Percentiles rank a stretch among this genome's conserved stretches.
phyloP scores from a whole-genome alignment of 2,797 vertebrate species.

The Nothura maculosa region DNA sequence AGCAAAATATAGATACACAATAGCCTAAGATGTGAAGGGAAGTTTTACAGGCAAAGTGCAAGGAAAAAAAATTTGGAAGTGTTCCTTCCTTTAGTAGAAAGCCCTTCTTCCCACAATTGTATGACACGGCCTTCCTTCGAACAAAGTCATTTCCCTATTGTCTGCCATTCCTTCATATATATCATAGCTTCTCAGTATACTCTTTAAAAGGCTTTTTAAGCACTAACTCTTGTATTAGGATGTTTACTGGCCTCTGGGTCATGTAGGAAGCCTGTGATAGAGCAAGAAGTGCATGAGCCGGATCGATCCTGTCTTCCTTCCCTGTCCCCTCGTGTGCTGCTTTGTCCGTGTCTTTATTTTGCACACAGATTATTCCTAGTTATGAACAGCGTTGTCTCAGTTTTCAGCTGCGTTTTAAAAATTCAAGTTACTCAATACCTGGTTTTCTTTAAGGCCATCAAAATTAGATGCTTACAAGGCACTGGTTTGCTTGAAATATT shows the following conservation, averaged over 20 bases:
- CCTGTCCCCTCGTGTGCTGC: accelerated
- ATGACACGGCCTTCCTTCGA: conserved; percentile 14
- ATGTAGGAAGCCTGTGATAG: not conserved
- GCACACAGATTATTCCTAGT: not conserved
- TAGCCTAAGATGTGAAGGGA: conserved; percentile 38
- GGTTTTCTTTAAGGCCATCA: not conserved
- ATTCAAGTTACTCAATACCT: not conserved
- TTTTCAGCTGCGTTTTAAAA: not conserved
- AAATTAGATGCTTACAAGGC: not conserved
- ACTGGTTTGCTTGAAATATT: not conserved
- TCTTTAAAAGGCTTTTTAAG: not conserved
- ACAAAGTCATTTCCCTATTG: conserved; percentile 19
- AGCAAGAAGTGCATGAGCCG: not conserved
- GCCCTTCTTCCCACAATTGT: conserved; percentile 59
- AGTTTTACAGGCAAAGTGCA: conserved; percentile 14
- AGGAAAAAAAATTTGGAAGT: conserved; percentile 53
- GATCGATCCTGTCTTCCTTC: not conserved
- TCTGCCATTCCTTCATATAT: conserved; percentile 4
- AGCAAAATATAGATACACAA: conserved; percentile 13
- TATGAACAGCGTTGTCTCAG: not conserved
- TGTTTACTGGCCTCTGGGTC: not conserved
- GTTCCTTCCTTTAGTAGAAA: conserved; percentile 17
- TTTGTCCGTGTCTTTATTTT: not conserved
- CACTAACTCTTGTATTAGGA: not conserved
- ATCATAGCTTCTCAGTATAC: not conserved